Evolutionary conservation across 2,888 invertebrate genomes (phyloP).

Genomic region (Julus scandinavius): DNA sequence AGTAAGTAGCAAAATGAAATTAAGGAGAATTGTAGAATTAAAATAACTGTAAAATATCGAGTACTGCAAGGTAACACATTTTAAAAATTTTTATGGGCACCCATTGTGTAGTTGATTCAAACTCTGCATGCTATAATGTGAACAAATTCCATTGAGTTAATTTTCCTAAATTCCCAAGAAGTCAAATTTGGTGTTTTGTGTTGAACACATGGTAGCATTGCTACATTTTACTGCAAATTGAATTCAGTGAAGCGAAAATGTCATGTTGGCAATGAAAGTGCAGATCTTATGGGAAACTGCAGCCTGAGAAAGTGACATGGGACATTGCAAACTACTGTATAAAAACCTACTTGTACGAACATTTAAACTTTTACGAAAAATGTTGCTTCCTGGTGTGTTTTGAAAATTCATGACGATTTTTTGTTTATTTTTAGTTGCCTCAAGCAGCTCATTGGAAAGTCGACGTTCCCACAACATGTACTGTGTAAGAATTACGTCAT

Average conservation of each 20-base stretch:
- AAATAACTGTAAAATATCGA: too few relatives aligned
- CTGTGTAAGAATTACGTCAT: not conserved
- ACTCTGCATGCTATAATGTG: too few relatives aligned
- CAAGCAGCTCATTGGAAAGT: not conserved
- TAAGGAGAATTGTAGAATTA: too few relatives aligned
- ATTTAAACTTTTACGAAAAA: not conserved
- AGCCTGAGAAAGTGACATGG: not conserved
- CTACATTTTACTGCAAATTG: not conserved
- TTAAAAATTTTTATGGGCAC: too few relatives aligned
- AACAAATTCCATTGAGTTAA: too few relatives aligned
- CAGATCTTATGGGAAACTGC: not conserved
- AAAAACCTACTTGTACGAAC: not conserved
- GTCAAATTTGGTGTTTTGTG: not conserved
- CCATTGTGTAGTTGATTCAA: too few relatives aligned
- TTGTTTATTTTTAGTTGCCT: constrained; percentile 6
- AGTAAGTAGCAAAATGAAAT: too few relatives aligned
- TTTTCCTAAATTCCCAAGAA: too few relatives aligned
- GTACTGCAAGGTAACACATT: too few relatives aligned
- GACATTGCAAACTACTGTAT: not conserved
- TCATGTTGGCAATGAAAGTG: not conserved
- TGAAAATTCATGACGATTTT: not conserved
- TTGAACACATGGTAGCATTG: not conserved
- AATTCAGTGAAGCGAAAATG: constrained; percentile 8
- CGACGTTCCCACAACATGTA: not conserved
- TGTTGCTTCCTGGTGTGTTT: not conserved